A percentile compares a stretch with the other conserved stretches of the same genome.
phyloP scores from a whole-genome alignment of 2,113 vertebrate genomes.

The Notechis scutatus region DNA sequence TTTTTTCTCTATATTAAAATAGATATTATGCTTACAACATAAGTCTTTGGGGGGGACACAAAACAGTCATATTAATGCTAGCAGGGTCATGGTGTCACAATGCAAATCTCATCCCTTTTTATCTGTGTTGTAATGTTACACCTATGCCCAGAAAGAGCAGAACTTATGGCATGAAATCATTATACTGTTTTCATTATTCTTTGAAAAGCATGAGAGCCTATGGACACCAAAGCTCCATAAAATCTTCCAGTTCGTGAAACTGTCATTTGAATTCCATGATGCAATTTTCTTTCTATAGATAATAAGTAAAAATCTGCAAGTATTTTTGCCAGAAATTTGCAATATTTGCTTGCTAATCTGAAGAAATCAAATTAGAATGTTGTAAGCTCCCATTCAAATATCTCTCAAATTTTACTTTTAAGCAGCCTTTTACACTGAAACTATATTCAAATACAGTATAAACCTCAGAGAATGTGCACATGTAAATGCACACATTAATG shows the following conservation, averaged over 20 bases:
- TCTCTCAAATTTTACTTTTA: constrained; percentile 17
- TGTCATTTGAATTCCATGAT: background rate
- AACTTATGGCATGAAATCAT: background rate
- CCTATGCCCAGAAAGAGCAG: background rate
- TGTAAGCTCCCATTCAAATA: constrained; percentile 8
- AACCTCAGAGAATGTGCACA: constrained; percentile 7
- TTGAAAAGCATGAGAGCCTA: background rate
- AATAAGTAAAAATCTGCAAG: background rate
- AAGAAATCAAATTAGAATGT: background rate
- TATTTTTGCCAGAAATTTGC: background rate
- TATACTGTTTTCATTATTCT: background rate
- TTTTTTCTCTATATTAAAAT: background rate
- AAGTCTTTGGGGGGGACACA: background rate
- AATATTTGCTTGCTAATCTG: background rate
- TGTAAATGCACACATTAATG: background rate
- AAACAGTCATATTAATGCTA: background rate
- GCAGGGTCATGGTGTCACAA: background rate
- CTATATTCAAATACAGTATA: constrained; percentile 11
- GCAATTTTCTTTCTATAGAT: background rate
- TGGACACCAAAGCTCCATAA: background rate
- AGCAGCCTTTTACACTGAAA: background rate
- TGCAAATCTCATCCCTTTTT: background rate
- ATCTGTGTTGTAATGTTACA: background rate
- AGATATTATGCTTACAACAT: background rate
- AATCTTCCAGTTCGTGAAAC: background rate